These are phyloP conservation scores for Cassiopea andromeda DNA, from an alignment of 30 jellyfish, hydroid and myxozoan species.

Conservation along the genomic window DNA sequence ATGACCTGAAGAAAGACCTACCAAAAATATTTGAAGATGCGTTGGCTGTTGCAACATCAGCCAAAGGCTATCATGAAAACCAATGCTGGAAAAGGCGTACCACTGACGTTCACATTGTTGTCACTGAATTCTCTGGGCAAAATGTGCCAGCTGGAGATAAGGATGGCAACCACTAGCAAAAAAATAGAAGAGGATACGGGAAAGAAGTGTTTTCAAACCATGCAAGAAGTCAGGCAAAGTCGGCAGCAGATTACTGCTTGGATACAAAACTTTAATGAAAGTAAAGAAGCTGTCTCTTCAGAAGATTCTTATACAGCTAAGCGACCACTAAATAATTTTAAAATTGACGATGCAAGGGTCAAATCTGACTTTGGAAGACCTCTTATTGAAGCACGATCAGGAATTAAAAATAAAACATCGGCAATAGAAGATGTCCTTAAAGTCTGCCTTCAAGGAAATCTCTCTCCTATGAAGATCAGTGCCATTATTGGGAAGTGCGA, in stretches of 20 bases:
- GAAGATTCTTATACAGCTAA: slow-evolving; percentile 22
- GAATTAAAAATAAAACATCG: background rate
- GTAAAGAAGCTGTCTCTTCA: background rate
- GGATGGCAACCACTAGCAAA: background rate
- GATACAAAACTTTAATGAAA: slow-evolving; percentile 7
- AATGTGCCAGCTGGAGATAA: slow-evolving; percentile 46
- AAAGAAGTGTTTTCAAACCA: slow-evolving; percentile 33
- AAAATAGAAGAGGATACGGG: slow-evolving; percentile 37
- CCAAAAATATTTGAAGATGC: slow-evolving; percentile 69
- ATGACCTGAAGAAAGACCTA: slow-evolving; percentile 37
- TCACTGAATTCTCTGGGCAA: slow-evolving; percentile 37
- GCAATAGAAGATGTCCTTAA: slow-evolving; percentile 10
- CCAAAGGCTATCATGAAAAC: slow-evolving; percentile 49
- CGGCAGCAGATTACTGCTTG: slow-evolving; percentile 49
- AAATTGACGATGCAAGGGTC: slow-evolving; percentile 40
- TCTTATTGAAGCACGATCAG: slow-evolving; percentile 52
- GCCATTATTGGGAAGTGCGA: slow-evolving; percentile 8
- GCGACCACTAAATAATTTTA: slow-evolving; percentile 40
- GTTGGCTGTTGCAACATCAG: slow-evolving; percentile 17
- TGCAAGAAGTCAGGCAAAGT: slow-evolving; percentile 32
- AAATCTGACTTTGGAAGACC: slow-evolving; percentile 11
- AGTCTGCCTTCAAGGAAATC: slow-evolving; percentile 5
- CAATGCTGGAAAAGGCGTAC: slow-evolving; percentile 71
- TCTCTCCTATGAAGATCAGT: slow-evolving; percentile 21
- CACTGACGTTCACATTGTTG: slow-evolving; percentile 37